Base-by-base conservation (phyloP, 1,140 invertebrate species). In the Drosophila tsacasi region DNA sequence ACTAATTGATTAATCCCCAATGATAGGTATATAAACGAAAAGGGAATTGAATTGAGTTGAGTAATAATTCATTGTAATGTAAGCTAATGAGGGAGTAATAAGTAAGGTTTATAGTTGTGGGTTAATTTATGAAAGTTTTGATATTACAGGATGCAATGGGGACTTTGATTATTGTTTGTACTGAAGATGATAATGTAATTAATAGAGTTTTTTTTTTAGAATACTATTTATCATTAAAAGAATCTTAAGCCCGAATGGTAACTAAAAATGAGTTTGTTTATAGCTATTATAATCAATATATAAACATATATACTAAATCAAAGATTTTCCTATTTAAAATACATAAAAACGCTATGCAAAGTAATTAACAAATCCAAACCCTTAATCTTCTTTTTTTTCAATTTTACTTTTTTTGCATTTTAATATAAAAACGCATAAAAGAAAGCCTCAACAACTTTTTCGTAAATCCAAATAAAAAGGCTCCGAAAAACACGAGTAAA, bases 1-100 rank as follows among this genome's bases (percentile, higher is more conserved):
- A 72, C 23, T 72, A 60, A 73, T 73, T 72, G 69, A 73, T 73
- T 72, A 72, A 60, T 37, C 23, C 54, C 17, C 25, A 15, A 10
- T 39, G 35, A 23, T 39, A n/a, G n/a, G n/a, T n/a, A n/a, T n/a
- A 1, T 10, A 37, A 37, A 17, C 2, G n/a, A n/a, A 52, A n/a
- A 0, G 4, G 37, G 13, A 30, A 54, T 64, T n/a, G 3, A 64
- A 42, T 50, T 15, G 27, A 19, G n/a, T 30, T 37, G 5, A n/a
- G 21, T 12, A 7, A 25, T 23, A 37, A 35, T 37, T 32, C 9
- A 23, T 12, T 17, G 32, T 9, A 54, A 35, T 55, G 30, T 55
- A 10, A 21, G 27, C 1, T 15, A 35, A 37, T 1, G 8, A 37
- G 8, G 1, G 6, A 9, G 10, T 0, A 19, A 21, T 32, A 6